Conservation (phyloP, 2,888 invertebrate genomes). For the Diabrotica balteata region DNA sequence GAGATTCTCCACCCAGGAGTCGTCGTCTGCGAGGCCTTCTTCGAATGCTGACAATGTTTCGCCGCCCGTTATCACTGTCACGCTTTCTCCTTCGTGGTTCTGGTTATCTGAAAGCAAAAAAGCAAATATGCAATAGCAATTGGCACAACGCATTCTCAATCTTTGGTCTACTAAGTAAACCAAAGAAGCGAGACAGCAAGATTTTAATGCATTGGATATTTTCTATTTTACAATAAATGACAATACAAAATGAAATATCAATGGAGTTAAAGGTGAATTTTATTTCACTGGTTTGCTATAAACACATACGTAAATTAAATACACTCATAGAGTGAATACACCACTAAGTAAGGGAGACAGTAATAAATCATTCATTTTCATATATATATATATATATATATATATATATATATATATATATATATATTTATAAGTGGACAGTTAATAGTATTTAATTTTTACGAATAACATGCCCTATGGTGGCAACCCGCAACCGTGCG, state of each 20-base stretch:
- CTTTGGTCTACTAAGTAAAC: not conserved
- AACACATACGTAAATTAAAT: too few relatives aligned
- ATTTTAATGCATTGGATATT: not conserved
- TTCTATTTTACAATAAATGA: not conserved
- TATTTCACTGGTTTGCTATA: conserved; percentile 10
- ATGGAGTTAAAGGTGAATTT: not conserved
- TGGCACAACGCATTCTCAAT: conserved; percentile 17
- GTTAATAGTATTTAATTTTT: too few relatives aligned
- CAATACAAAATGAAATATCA: not conserved
- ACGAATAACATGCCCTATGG: too few relatives aligned
- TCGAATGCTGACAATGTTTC: conserved; percentile 78
- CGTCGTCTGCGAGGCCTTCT: conserved; percentile 88
- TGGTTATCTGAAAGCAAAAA: conserved; percentile 47
- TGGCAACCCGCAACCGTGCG: too few relatives aligned
- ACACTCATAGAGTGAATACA: too few relatives aligned
- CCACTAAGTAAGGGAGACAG: too few relatives aligned
- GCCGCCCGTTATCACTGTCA: conserved; percentile 74
- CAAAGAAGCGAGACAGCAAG: not conserved
- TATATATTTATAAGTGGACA: too few relatives aligned
- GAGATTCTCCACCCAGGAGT: conserved; percentile 90
- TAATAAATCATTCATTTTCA: too few relatives aligned
- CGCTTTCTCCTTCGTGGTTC: conserved; percentile 61
- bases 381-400: too few relatives aligned
- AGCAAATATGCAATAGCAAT: not conserved
- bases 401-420: too few relatives aligned